Conservation (phyloP, 2,113 vertebrate genomes). For the Alligator mississippiensis region DNA sequence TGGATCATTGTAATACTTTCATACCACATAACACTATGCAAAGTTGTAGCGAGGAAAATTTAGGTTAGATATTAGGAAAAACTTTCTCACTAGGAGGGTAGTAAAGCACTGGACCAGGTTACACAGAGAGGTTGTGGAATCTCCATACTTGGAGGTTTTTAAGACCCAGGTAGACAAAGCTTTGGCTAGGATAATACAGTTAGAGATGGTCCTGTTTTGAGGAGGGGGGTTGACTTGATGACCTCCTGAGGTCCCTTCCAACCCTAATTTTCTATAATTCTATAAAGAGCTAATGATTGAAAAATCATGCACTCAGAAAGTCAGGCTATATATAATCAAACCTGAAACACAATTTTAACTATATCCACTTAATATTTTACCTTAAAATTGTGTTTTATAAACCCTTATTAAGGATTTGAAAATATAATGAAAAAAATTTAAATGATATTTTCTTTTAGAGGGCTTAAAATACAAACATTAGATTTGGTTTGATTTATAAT, state of each 20-base stretch:
- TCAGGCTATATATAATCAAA: neutral
- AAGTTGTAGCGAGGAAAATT: neutral
- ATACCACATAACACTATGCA: neutral
- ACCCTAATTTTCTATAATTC: too few species aligned
- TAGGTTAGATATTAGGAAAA: too few species aligned
- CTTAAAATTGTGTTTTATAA: neutral
- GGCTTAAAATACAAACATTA: neutral
- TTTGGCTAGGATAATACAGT: too few species aligned
- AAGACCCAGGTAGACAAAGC: too few species aligned
- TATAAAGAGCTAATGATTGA: neutral
- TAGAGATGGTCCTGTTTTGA: too few species aligned
- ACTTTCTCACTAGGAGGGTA: too few species aligned
- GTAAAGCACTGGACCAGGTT: too few species aligned
- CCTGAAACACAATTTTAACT: neutral
- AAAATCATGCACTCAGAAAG: neutral
- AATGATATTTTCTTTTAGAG: rapidly evolving
- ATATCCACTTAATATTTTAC: neutral
- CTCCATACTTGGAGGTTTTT: too few species aligned
- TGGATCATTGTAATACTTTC: neutral
- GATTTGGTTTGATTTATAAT: neutral
- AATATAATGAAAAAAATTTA: neutral
- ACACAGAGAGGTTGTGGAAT: too few species aligned
- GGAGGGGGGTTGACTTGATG: too few species aligned
- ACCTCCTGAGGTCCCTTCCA: too few species aligned
- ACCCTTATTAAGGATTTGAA: neutral